Evolutionary conservation across 2,113 vertebrate genomes (phyloP), one percentile per base, ranked within the genome.

Genomic region (Eclectus roratus): DNA sequence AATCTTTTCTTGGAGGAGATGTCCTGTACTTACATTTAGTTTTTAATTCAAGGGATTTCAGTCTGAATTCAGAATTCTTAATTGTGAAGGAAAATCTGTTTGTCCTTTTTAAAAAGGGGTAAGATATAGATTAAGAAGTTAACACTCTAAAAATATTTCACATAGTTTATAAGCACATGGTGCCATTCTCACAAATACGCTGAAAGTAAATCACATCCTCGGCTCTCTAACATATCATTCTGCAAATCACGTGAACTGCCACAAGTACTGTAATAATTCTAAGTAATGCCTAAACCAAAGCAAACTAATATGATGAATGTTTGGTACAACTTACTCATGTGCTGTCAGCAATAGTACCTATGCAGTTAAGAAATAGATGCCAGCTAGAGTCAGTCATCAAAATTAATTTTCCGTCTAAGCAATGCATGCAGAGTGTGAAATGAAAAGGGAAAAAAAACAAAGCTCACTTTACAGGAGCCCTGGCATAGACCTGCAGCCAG

Each of bases 401-500:
- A 69, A 87, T 5, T 2, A 0, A 1, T 13, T 55, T 43, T 12
- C 15, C 16, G n/a, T 24, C 20, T 17, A 18, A 58, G 43, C 13
- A 7, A 35, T 1, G 29, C 13, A 24, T 10, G 29, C 23, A 4
- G 6, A 16, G 41, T 1, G 61, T 43, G 82, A 64, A 64, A 76
- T 1, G 8, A 8, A 84, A 13, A 27, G 11, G 4, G 3, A 8
- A 16, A 18, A 39, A 47, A 37, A 73, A 9, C 4, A 13, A 65
- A 71, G 23, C 98, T 98, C 94, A 99, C 99, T 99, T 99, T 37
- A 99, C 98, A 11, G 99, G 99, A 44, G 99, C 99, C 50, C 99
- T 98, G 96, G 99, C 99, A 21, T 99, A 99, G 88, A 99, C 99
- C 98, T 99, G 99, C 94, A 99, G 98, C 99, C 99, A 99, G 97